Evolutionary conservation across 2,797 vertebrate species (phyloP).

Genomic region (Myioborus miniatus): DNA sequence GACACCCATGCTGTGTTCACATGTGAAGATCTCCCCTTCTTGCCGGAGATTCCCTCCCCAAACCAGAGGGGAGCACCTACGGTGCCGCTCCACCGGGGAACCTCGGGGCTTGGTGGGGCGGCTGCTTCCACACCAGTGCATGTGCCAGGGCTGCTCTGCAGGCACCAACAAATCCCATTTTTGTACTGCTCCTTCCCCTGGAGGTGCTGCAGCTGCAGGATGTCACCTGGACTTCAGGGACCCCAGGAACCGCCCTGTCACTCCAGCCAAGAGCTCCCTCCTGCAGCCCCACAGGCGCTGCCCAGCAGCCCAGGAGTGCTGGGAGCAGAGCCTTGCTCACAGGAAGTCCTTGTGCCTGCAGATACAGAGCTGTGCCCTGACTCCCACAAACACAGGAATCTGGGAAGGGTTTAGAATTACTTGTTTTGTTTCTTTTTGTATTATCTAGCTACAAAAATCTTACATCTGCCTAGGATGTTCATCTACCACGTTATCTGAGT

Average conservation of each 20-base stretch:
- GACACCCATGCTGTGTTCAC: constrained; percentile 35
- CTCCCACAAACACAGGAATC: neutral
- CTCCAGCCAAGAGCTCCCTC: neutral
- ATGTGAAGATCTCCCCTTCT: neutral
- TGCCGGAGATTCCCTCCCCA: neutral
- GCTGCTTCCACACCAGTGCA: neutral
- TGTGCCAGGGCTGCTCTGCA: neutral
- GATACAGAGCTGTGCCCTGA: neutral
- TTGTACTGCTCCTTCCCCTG: neutral
- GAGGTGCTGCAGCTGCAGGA: neutral
- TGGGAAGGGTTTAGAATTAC: neutral
- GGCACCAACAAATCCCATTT: neutral
- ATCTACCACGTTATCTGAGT: neutral
- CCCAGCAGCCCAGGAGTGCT: rapidly evolving
- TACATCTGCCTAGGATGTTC: neutral
- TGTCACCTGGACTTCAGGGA: neutral
- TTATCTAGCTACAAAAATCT: neutral
- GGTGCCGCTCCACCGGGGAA: rapidly evolving
- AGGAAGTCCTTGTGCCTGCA: rapidly evolving
- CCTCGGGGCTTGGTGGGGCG: rapidly evolving
- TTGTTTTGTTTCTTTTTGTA: neutral
- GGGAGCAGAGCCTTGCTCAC: neutral
- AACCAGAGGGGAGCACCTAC: neutral
- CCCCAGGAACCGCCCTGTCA: neutral
- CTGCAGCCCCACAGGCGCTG: neutral